phyloP scores from a whole-genome alignment of 2,113 vertebrate genomes.

The Bubo scandiacus region DNA sequence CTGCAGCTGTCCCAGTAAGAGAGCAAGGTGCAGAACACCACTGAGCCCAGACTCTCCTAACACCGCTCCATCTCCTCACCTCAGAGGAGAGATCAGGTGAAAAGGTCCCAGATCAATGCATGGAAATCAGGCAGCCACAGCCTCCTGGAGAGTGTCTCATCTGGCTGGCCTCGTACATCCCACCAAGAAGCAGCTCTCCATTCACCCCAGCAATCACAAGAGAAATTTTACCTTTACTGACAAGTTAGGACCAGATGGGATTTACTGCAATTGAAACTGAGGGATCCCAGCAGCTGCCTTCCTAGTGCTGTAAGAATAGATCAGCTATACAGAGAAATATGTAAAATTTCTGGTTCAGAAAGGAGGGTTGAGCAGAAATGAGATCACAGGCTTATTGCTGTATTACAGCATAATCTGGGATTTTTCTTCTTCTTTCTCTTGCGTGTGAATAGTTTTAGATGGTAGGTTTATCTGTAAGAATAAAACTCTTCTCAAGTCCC shows the following conservation, averaged over 20 bases:
- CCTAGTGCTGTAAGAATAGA: not conserved
- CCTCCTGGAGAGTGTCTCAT: not conserved
- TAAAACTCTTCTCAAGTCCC: not conserved
- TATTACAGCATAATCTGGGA: not conserved
- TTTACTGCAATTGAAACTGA: not conserved
- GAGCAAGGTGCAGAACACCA: not conserved
- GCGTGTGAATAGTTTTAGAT: not conserved
- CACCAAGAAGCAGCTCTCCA: not conserved
- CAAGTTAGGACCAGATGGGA: not conserved
- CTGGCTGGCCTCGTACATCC: fast-evolving
- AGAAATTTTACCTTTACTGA: not conserved
- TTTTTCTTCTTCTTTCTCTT: not conserved
- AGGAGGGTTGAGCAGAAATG: not conserved
- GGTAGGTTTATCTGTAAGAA: not conserved
- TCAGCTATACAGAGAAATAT: not conserved
- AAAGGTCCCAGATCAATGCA: not conserved
- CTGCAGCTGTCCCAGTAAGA: fast-evolving
- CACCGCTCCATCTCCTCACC: not conserved
- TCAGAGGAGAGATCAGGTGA: not conserved
- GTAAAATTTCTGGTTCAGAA: not conserved
- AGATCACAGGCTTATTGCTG: not conserved
- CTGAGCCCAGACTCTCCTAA: not conserved
- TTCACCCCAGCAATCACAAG: not conserved
- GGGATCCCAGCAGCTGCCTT: not conserved
- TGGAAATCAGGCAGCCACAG: not conserved